Evolutionary conservation across 2,888 invertebrate species (phyloP).

Genomic region (Copidosoma aretas): DNA sequence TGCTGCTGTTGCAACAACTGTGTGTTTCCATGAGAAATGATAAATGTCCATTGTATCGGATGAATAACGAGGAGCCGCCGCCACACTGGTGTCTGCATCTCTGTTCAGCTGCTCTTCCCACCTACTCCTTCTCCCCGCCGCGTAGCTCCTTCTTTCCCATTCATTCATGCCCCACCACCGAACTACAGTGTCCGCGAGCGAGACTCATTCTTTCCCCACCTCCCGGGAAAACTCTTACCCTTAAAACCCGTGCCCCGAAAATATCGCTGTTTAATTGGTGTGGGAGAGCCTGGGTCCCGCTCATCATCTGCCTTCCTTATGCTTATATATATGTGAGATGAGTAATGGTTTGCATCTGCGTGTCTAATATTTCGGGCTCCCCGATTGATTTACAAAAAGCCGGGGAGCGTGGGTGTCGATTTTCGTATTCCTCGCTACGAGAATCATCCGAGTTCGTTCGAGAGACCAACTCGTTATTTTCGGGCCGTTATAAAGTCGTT

Average conservation of each 20-base stretch:
- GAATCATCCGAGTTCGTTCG: no score
- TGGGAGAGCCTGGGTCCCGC: slow-evolving; percentile 7
- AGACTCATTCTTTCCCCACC: not conserved
- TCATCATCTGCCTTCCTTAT: not conserved
- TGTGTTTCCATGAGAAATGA: slow-evolving; percentile 33
- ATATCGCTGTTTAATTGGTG: slow-evolving; percentile 31
- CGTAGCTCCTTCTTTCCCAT: not conserved
- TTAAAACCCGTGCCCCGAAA: slow-evolving; percentile 17
- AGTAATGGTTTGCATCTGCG: no score
- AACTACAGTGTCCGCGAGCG: not conserved
- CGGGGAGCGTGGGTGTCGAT: no score
- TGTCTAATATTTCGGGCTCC: no score
- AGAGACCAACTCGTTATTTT: no score
- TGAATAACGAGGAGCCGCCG: slow-evolving; percentile 32
- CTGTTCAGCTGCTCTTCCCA: slow-evolving; percentile 22
- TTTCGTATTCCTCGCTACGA: no score
- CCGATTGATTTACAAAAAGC: no score
- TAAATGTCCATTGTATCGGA: slow-evolving; percentile 32
- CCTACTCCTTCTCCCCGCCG: slow-evolving; percentile 11
- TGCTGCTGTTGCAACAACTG: no score
- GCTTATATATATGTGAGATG: no score
- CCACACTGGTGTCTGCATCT: slow-evolving; percentile 34
- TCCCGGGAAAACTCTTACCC: not conserved
- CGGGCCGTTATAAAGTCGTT: no score
- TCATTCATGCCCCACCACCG: not conserved